Percentiles rank a stretch among this genome's conserved stretches.
Evolutionary conservation across 2,888 invertebrate species (phyloP).

Genomic region (Dendrolimus houi): DNA sequence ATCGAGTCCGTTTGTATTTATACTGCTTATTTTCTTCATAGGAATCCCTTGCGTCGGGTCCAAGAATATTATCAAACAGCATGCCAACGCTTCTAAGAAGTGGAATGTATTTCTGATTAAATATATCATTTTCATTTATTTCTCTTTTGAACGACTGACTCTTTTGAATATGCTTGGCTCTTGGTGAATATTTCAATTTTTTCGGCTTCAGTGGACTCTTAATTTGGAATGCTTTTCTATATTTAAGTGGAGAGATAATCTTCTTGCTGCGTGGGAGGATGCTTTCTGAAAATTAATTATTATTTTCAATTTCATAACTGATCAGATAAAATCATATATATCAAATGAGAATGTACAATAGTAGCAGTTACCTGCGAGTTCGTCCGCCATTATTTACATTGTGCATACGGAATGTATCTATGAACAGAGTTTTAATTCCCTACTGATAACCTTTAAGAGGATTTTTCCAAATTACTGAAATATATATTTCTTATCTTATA

Average conservation of each 20-base stretch:
- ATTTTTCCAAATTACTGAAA: too few species aligned
- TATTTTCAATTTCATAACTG: background rate
- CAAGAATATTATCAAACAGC: conserved; percentile 59
- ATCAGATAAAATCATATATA: too few species aligned
- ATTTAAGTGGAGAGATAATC: conserved; percentile 32
- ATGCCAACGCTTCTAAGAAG: conserved; percentile 56
- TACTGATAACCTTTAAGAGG: too few species aligned
- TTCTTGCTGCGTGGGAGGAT: conserved; percentile 17
- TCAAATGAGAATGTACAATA: too few species aligned
- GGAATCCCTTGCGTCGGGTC: conserved; percentile 38
- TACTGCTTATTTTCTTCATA: conserved; percentile 27
- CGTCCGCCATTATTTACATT: too few species aligned
- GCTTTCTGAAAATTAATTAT: conserved; percentile 22
- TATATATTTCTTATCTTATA: too few species aligned
- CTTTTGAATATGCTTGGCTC: conserved; percentile 30
- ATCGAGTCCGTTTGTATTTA: conserved; percentile 30
- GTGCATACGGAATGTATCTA: too few species aligned
- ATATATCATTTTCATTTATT: conserved; percentile 37
- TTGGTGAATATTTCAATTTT: conserved; percentile 33
- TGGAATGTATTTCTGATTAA: conserved; percentile 51
- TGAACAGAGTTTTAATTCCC: too few species aligned
- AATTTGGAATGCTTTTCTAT: conserved; percentile 44
- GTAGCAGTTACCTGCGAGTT: too few species aligned
- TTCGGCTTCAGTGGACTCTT: conserved; percentile 47
- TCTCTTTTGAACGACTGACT: conserved; percentile 45